phyloP scores from a whole-genome alignment of 2,113 vertebrate species.

The Miniopterus natalensis region DNA sequence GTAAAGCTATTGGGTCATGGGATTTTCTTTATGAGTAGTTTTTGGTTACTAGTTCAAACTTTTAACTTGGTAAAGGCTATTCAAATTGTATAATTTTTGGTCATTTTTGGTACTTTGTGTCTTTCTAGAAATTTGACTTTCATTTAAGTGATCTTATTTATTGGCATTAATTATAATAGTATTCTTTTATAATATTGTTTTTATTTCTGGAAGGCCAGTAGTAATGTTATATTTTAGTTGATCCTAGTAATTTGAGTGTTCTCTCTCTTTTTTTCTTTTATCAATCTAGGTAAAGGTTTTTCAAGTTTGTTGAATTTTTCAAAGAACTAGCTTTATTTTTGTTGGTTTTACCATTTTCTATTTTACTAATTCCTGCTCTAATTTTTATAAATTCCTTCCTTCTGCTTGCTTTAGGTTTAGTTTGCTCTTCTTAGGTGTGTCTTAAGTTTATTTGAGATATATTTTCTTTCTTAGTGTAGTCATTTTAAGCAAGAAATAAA shows the following conservation, averaged over 20 bases:
- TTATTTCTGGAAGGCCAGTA: not conserved
- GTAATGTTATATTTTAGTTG: not conserved
- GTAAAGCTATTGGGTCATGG: not conserved
- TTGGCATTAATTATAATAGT: not conserved
- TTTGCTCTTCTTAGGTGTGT: not conserved
- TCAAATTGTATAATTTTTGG: not conserved
- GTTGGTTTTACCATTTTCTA: not conserved
- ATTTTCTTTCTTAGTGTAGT: not conserved
- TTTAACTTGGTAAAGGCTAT: not conserved
- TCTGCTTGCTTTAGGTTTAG: not conserved
- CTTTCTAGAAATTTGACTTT: not conserved
- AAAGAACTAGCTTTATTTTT: not conserved
- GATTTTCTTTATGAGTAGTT: not conserved
- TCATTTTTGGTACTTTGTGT: not conserved
- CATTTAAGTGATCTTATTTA: not conserved
- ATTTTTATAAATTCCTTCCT: not conserved
- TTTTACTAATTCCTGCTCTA: not conserved
- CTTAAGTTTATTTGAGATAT: not conserved
- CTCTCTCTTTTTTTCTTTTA: not conserved
- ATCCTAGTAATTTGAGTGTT: not conserved
- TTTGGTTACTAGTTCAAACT: not conserved
- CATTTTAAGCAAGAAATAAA: not conserved
- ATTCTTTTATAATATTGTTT: not conserved
- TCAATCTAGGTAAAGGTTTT: not conserved
- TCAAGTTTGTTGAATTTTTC: not conserved